These are phyloP conservation scores for Musca domestica DNA, from an alignment of 1,140 invertebrate genomes.

Conservation along the genomic window DNA sequence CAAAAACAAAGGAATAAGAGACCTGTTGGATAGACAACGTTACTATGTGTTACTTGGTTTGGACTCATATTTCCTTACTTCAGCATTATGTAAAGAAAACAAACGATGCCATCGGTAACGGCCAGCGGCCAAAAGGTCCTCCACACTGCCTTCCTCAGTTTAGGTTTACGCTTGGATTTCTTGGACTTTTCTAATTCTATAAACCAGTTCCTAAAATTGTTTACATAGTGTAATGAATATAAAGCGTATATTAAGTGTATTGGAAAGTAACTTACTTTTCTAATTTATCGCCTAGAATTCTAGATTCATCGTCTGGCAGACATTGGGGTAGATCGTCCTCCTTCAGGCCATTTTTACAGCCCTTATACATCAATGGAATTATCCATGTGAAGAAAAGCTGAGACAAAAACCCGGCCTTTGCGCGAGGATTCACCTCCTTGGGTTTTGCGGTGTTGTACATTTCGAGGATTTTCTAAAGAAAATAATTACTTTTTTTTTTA, in stretches of 20 bases:
- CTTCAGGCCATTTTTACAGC: not conserved
- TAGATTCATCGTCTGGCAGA: not conserved
- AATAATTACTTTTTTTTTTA: no score
- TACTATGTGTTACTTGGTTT: not conserved
- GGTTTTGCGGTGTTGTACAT: not conserved
- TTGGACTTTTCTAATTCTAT: no score
- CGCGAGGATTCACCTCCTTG: not conserved
- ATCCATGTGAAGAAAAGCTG: not conserved
- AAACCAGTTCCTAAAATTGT: no score
- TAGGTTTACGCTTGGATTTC: not conserved
- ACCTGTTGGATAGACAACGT: not conserved
- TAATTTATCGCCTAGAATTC: not conserved
- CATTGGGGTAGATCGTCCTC: conserved; percentile 2
- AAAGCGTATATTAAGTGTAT: no score
- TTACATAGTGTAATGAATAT: no score
- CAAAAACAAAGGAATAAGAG: not conserved
- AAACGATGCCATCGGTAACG: not conserved
- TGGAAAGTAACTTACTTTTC: not conserved
- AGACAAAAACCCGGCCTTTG: not conserved
- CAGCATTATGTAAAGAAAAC: conserved; percentile 4
- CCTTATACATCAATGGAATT: not conserved
- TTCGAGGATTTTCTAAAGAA: not conserved
- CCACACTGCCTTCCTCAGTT: not conserved
- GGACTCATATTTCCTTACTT: not conserved
- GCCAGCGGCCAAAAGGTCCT: conserved; percentile 3